Base-by-base conservation (phyloP, 1,140 invertebrate genomes). In the Dufourea novaeangliae region DNA sequence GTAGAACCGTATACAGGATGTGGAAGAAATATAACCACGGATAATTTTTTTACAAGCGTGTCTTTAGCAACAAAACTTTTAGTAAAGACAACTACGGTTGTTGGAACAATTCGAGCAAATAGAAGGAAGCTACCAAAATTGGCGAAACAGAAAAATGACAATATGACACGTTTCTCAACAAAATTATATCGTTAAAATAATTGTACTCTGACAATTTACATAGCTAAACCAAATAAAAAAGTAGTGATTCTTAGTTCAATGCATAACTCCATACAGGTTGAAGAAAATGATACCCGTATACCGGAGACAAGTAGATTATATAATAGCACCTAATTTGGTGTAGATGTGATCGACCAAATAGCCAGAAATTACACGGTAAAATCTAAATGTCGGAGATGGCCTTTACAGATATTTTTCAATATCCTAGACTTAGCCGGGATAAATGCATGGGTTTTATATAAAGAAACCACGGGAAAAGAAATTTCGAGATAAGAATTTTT, bases 301-400 rank as follows among this genome's bases (percentile, higher is more conserved):
- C 72, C 72, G 0, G 63, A 57, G 20, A 57, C 54, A 11, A 37
- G 46, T 22, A 10, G 10, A 46, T 46, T 25, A 11, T 70, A 70
- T 27, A 70, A 72, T 37, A 29, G 25, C 0, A 81, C 69, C 12
- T 78, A 82, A 68, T 78, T 27, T 44, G 73, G 77, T 4, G 77
- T 80, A n/a, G 69, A 79, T 56, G 41, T 80, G 5, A 57, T 61
- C 12, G 81, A 80, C 39, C 77, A 79, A 56, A 84, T 84, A 78
- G 66, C 69, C 25, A 29, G 75, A 54, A 81, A 78, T 22, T 81
- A 79, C 50, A 50, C 50, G 10, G 56, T 69, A 37, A 80, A 74
- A 78, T 22, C 59, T 57, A 22, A 27, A 12, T 66, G 11, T 52
- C 14, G 52, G 14, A 64, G 78, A 75, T 83, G 77, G 73, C 76